Evolutionary conservation across 1,140 invertebrate species (phyloP).

Genomic region (Heliconius eleuchia): DNA sequence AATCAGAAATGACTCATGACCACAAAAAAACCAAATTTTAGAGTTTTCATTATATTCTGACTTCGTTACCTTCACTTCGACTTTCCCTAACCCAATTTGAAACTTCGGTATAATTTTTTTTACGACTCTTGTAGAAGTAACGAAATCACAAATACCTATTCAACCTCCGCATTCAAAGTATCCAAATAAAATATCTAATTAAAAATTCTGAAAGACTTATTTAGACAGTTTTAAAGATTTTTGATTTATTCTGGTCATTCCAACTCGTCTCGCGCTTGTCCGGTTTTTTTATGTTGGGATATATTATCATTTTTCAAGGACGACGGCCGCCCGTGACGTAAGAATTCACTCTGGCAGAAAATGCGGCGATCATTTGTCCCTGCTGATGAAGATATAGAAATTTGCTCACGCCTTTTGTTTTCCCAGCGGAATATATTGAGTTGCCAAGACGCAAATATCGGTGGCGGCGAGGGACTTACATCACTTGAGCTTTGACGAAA

Average conservation of each 20-base stretch:
- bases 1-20: no score
- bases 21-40: no score
- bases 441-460: slow-evolving; percentile 39
- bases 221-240: no score
- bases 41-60: background rate
- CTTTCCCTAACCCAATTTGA: background rate
- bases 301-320: slow-evolving; percentile 49
- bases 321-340: slow-evolving; percentile 63
- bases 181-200: background rate
- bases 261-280: no score
- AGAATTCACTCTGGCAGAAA: slow-evolving; percentile 43
- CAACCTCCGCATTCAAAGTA: background rate
- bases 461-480: slow-evolving; percentile 24
- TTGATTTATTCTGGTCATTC: no score
- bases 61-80: background rate
- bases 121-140: background rate
- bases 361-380: slow-evolving; percentile 26
- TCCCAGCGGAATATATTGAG: slow-evolving; percentile 32
- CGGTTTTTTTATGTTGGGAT: background rate
- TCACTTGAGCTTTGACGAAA: slow-evolving; percentile 26
- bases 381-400: slow-evolving; percentile 33
- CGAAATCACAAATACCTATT: background rate
- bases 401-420: slow-evolving; percentile 44
- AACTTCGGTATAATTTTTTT: background rate
- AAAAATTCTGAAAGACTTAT: background rate